These are phyloP conservation scores for Ectropis grisescens DNA, from an alignment of 1,140 invertebrate genomes.

Conservation along the genomic window DNA sequence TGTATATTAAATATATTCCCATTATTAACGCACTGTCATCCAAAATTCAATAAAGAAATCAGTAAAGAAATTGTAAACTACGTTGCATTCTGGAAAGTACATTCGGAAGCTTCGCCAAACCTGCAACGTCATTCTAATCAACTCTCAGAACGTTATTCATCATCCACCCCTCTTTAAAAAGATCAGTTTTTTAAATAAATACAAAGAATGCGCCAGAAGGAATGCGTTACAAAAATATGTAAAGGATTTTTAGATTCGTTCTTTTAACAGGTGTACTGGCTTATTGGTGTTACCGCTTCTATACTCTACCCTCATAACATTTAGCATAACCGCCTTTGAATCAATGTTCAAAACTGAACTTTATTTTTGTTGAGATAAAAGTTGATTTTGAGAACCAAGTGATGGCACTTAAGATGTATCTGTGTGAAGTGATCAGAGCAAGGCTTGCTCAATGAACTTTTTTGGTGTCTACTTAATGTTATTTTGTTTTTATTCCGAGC, in stretches of 20 bases:
- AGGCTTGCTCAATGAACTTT: conserved; percentile 38
- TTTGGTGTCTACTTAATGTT: conserved; percentile 51
- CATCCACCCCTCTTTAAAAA: conserved; percentile 13
- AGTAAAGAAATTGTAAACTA: conserved; percentile 2
- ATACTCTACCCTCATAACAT: too few relatives aligned
- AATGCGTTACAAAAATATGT: conserved; percentile 48
- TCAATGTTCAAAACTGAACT: conserved; percentile 1
- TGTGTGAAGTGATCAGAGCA: conserved; percentile 9
- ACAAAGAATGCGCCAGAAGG: conserved; percentile 30
- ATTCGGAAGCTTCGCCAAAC: conserved; percentile 21
- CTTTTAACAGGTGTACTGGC: conserved; percentile 33
- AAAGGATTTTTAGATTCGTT: conserved; percentile 24
- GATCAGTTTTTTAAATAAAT: conserved; percentile 36
- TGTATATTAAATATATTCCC: too few relatives aligned
- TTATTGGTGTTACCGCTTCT: background rate
- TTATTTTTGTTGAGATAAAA: conserved; percentile 1
- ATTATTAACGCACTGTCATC: background rate
- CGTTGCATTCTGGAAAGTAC: background rate
- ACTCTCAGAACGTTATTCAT: conserved; percentile 22
- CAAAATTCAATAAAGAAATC: conserved; percentile 2
- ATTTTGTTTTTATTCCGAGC: conserved; percentile 58
- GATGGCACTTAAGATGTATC: too few relatives aligned
- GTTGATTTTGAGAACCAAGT: too few relatives aligned
- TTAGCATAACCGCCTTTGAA: background rate
- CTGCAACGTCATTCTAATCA: conserved; percentile 28